phyloP scores from a whole-genome alignment of 2,888 invertebrate genomes.

The Idaea dimidiata region DNA sequence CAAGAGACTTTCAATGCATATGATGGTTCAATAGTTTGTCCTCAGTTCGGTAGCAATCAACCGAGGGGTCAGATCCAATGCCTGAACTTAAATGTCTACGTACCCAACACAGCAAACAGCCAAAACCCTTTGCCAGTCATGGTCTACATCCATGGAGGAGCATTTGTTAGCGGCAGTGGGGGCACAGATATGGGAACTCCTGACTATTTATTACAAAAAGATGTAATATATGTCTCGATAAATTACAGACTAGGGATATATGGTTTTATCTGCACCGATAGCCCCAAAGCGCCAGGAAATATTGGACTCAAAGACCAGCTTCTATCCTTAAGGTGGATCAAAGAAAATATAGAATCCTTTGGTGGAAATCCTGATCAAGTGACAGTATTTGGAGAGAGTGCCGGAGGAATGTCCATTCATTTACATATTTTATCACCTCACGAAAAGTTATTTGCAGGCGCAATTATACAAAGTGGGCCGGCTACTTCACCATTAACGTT shows the following conservation, averaged over 20 bases:
- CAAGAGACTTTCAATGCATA: conserved; percentile 28
- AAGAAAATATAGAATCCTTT: conserved; percentile 40
- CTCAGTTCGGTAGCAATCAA: conserved; percentile 2
- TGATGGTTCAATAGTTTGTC: conserved; percentile 11
- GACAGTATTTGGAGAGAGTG: conserved; percentile 41
- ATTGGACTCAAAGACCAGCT: conserved; percentile 44
- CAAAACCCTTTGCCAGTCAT: conserved; percentile 3
- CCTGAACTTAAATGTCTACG: background rate
- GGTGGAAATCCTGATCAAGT: conserved; percentile 40
- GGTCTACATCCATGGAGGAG: conserved; percentile 3
- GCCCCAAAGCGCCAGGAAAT: conserved; percentile 38
- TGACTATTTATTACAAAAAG: conserved; percentile 32
- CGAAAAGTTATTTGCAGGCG: conserved; percentile 34
- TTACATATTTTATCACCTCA: conserved; percentile 32
- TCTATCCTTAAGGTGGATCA: conserved; percentile 39
- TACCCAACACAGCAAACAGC: background rate
- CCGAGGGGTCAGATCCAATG: conserved; percentile 2
- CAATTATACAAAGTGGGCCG: conserved; percentile 27
- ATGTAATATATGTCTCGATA: conserved; percentile 36
- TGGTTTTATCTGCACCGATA: conserved; percentile 44
- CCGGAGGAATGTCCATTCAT: conserved; percentile 37
- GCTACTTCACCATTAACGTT: conserved; percentile 11
- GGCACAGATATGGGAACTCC: conserved; percentile 22
- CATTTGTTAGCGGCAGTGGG: background rate
- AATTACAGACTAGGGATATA: conserved; percentile 44